Evolutionary conservation across 2,888 invertebrate species (phyloP), one percentile per base, ranked within the genome.

Genomic region (Malthinus seriepunctatus): DNA sequence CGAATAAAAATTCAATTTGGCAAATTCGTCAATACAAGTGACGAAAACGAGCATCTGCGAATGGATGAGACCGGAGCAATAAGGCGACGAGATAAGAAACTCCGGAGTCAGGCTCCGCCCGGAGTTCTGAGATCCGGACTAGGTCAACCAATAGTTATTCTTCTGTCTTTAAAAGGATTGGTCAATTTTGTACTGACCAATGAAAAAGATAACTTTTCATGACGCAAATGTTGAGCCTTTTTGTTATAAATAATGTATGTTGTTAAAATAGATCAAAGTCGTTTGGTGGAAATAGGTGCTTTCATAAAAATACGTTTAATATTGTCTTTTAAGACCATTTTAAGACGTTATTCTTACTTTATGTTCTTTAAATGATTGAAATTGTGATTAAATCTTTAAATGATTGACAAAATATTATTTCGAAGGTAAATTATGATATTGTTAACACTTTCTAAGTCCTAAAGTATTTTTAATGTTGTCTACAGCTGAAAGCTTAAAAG

Each of bases 211-310:
- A 61, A 66, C 60, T 69, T 71, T 70, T 74, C 70, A 68, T 76
- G 76, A 76, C 76, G 77, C 70, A 74, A 71, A 73, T 69, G 70
- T 67, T 63, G 51, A 53, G 35, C 10, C 70, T 74, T 74, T 76
- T 76, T 77, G 76, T 77, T 77, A 78, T 78, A 78, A 78, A 77
- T 78, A 76, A 78, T 78, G 76, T 72, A 78, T 77, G 74, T 72
- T 71, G 73, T 72, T 73, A 72, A 72, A 74, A 70, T 69, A 69
- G 71, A 71, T 66, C 67, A 66, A 66, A 47, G 60, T 57, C 54
- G 48, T 51, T 57, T 42, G 23, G 39, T 49, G 31, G 59, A 54
- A 55, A 46, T 48, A 60, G 55, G 51, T 51, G 50, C 38, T 51
- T 34, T 5, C 47, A 51, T 51, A 51, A 56, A 60, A 60, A 55